Evolutionary conservation across 2,888 invertebrate genomes (phyloP).

Genomic region (Epinotia demarniana): DNA sequence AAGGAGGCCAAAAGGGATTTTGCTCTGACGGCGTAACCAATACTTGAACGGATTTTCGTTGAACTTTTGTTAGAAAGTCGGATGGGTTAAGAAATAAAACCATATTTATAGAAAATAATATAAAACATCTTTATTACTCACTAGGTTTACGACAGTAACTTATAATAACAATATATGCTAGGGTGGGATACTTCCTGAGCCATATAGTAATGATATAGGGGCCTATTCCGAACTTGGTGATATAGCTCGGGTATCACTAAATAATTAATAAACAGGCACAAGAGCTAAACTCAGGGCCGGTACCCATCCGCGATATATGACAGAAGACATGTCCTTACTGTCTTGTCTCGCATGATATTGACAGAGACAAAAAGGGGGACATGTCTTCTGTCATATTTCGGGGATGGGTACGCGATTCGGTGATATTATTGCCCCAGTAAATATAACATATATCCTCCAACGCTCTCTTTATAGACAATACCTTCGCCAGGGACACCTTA

Average conservation of each 20-base stretch:
- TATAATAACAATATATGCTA: slow-evolving; percentile 63
- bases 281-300: too few species aligned
- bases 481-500: neutral
- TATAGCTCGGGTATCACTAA: slow-evolving; percentile 3
- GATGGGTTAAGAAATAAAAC: slow-evolving; percentile 36
- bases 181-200: slow-evolving; percentile 74
- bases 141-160: slow-evolving; percentile 62
- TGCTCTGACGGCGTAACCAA: too few species aligned
- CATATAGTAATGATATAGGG: slow-evolving; percentile 46
- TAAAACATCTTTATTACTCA: slow-evolving; percentile 75
- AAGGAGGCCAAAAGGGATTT: too few species aligned
- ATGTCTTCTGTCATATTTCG: too few species aligned
- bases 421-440: too few species aligned
- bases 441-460: too few species aligned
- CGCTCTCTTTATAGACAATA: too few species aligned
- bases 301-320: too few species aligned
- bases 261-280: neutral
- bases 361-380: too few species aligned
- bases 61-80: neutral
- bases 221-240: neutral
- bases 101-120: slow-evolving; percentile 51
- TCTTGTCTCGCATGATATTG: too few species aligned
- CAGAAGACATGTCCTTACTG: too few species aligned
- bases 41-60: neutral
- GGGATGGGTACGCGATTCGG: too few species aligned